phyloP scores from a whole-genome alignment of 35 echinoderm and acorn worm genomes.

The Holothuria glaberrima region DNA sequence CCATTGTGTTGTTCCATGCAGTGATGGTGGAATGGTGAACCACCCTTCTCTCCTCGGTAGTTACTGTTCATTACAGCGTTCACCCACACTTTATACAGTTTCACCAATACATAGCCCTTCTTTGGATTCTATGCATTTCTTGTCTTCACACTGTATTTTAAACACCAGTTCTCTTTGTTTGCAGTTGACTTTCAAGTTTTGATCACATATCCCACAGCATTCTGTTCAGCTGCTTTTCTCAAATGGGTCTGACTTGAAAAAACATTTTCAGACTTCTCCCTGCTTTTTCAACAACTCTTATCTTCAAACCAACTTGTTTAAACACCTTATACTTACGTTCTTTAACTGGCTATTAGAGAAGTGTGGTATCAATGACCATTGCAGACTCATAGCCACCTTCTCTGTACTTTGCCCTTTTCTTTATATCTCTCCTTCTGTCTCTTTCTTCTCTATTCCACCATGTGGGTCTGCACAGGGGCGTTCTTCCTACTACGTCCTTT shows the following conservation, averaged over 20 bases:
- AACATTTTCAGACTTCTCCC: neutral
- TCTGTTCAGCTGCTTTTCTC: neutral
- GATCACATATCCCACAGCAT: neutral
- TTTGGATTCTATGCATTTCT: too few species aligned
- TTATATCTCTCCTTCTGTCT: neutral
- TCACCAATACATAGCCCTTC: neutral
- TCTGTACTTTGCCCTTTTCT: neutral
- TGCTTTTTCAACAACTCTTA: too few species aligned
- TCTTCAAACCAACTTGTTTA: neutral
- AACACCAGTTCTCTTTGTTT: neutral
- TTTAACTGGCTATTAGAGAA: slow-evolving; percentile 7
- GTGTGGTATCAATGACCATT: neutral
- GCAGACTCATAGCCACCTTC: too few species aligned
- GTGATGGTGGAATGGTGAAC: slow-evolving; percentile 11
- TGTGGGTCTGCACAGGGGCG: neutral
- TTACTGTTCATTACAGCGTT: neutral
- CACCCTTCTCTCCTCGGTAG: neutral
- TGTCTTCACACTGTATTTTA: slow-evolving; percentile 13
- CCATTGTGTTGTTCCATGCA: slow-evolving; percentile 11
- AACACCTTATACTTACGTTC: neutral
- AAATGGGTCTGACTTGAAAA: slow-evolving; percentile 8
- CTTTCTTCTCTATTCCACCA: slow-evolving; percentile 1
- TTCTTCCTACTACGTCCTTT: neutral
- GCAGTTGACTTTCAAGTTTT: too few species aligned
- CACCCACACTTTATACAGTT: neutral